Percentiles rank a stretch among this genome's conserved stretches.
Conservation (phyloP, 2,113 vertebrate species). For the Paramormyrops kingsleyae region DNA sequence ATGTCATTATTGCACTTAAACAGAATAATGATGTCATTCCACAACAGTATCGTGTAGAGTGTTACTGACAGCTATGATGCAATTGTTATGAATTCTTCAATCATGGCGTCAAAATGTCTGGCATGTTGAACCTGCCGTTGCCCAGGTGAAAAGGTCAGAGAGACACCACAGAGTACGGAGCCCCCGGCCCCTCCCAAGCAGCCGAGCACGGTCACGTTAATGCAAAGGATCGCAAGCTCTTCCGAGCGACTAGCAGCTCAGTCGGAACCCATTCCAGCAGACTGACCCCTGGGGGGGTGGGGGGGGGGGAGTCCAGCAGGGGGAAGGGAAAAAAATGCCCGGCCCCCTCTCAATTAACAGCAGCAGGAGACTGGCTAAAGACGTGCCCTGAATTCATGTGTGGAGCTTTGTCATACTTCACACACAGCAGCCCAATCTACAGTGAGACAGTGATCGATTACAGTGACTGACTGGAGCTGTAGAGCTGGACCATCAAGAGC, state of each 20-base stretch:
- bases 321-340: not conserved
- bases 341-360: not conserved
- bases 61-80: not conserved
- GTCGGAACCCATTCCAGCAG: not conserved
- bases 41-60: not conserved
- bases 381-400: not conserved
- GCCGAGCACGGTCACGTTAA: not conserved
- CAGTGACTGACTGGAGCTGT: not conserved
- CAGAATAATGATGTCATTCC: not conserved
- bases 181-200: not conserved
- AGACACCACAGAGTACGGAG: not conserved
- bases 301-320: not conserved
- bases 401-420: not conserved
- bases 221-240: not conserved
- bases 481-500: not conserved
- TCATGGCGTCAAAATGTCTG: not conserved
- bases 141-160: not conserved
- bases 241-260: not conserved
- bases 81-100: not conserved
- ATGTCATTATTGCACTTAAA: not conserved
- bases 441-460: not conserved
- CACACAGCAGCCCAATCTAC: not conserved
- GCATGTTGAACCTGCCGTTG: not conserved
- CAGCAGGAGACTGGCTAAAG: not conserved
- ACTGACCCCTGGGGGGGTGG: not conserved